Evolutionary conservation across 1,140 invertebrate species (phyloP).

Genomic region (Solenopsis invicta): DNA sequence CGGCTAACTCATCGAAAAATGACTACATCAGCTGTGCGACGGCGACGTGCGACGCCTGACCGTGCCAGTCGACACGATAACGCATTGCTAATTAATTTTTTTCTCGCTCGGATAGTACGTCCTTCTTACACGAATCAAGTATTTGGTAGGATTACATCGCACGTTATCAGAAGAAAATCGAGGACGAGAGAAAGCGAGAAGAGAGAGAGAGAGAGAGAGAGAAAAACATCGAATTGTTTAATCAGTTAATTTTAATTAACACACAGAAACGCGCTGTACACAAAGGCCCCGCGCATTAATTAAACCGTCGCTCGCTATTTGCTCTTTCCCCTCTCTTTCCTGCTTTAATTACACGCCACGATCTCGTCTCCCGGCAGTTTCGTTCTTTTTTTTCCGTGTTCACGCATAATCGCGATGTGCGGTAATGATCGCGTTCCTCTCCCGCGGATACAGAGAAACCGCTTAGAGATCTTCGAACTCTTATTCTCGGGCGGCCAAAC

Average conservation of each 20-base stretch:
- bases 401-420: slow-evolving; percentile 41
- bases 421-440: slow-evolving; percentile 34
- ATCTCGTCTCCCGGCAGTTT: slow-evolving; percentile 30
- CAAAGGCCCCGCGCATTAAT: slow-evolving; percentile 57
- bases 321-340: slow-evolving; percentile 34
- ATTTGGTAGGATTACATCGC: slow-evolving; percentile 1
- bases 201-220: not conserved
- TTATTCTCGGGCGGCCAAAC: slow-evolving; percentile 19
- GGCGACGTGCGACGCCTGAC: too few species aligned
- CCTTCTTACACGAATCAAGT: not conserved
- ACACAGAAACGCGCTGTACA: slow-evolving; percentile 46
- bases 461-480: slow-evolving; percentile 34
- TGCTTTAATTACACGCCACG: slow-evolving; percentile 47
- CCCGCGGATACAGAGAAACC: slow-evolving; percentile 36
- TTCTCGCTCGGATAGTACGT: slow-evolving; percentile 35
- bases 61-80: slow-evolving; percentile 16
- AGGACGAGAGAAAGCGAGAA: not conserved
- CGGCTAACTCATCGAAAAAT: slow-evolving; percentile 68
- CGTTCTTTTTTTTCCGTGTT: slow-evolving; percentile 7
- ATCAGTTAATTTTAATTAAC: slow-evolving; percentile 66
- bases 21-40: slow-evolving; percentile 60
- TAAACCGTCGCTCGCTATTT: slow-evolving; percentile 61
- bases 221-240: slow-evolving; percentile 46
- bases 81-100: slow-evolving; percentile 74
- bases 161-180: not conserved